These are phyloP conservation scores for Eolophus roseicapilla DNA, from an alignment of 2,113 vertebrate species.

Conservation along the genomic window DNA sequence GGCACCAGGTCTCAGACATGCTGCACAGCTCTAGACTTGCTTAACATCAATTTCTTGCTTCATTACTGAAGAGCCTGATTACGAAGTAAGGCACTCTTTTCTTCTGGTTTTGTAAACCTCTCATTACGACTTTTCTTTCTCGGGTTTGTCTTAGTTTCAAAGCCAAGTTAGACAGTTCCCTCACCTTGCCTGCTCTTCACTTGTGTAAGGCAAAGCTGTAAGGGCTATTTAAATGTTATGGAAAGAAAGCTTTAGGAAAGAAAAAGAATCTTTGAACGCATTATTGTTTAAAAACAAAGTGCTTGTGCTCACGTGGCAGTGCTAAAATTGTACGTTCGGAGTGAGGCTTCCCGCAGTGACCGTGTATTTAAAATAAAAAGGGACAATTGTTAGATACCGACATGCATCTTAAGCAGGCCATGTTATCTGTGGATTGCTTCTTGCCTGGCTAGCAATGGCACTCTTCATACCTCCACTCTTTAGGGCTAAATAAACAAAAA, in stretches of 20 bases:
- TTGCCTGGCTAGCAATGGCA: neutral
- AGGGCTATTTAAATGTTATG: neutral
- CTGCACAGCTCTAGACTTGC: constrained; percentile 18
- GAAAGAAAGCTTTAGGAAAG: neutral
- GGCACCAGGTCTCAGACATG: constrained; percentile 1
- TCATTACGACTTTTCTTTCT: neutral
- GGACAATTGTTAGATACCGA: neutral
- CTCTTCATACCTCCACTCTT: neutral
- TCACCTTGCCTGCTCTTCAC: neutral
- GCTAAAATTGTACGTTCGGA: neutral
- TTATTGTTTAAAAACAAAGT: neutral
- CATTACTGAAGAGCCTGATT: constrained; percentile 23
- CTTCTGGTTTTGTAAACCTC: neutral
- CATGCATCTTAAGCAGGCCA: neutral
- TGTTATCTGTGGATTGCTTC: neutral
- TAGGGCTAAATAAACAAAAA: neutral
- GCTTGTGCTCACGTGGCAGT: neutral
- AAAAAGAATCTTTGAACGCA: neutral
- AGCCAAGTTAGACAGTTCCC: neutral
- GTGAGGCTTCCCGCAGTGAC: neutral
- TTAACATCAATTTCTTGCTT: constrained; percentile 52
- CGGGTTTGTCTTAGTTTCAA: neutral
- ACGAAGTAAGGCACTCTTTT: neutral
- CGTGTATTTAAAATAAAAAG: neutral
- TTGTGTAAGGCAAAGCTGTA: neutral